phyloP scores from a whole-genome alignment of 1,140 invertebrate species.

The Tetramorium alpestre region DNA sequence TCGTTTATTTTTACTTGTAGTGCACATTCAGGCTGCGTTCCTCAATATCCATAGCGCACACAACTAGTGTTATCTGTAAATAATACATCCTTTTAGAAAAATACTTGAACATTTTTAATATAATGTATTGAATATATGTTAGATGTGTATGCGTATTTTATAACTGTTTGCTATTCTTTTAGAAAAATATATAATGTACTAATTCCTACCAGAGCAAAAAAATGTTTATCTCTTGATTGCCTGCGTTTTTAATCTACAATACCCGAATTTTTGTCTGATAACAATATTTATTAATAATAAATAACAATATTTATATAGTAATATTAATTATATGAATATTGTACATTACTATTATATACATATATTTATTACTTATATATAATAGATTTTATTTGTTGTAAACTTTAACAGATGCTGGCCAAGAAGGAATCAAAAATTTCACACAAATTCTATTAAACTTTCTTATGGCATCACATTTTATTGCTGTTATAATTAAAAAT shows the following conservation, averaged over 20 bases:
- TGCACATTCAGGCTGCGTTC: not conserved
- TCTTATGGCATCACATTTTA: constrained; percentile 18
- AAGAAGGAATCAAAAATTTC: constrained; percentile 5
- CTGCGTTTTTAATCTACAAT: not conserved
- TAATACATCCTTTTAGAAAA: not conserved
- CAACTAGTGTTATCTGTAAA: not conserved
- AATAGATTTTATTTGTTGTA: not conserved
- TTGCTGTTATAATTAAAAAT: not conserved
- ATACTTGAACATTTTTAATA: not conserved
- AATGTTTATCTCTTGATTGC: not conserved
- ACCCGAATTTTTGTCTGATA: not conserved
- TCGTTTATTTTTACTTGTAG: not conserved
- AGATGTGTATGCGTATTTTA: not conserved
- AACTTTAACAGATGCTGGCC: not conserved
- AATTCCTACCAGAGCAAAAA: not conserved
- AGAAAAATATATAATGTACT: constrained; percentile 28
- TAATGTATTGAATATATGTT: not conserved
- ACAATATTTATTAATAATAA: not conserved
- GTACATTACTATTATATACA: not conserved
- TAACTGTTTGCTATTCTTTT: not conserved
- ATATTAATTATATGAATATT: not conserved
- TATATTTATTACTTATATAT: constrained; percentile 8
- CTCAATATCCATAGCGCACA: not conserved
- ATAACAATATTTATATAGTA: not conserved
- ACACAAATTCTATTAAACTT: constrained; percentile 25